Evolutionary conservation across 2,797 vertebrate species (phyloP).

Genomic region (Anisognathus igniventris): DNA sequence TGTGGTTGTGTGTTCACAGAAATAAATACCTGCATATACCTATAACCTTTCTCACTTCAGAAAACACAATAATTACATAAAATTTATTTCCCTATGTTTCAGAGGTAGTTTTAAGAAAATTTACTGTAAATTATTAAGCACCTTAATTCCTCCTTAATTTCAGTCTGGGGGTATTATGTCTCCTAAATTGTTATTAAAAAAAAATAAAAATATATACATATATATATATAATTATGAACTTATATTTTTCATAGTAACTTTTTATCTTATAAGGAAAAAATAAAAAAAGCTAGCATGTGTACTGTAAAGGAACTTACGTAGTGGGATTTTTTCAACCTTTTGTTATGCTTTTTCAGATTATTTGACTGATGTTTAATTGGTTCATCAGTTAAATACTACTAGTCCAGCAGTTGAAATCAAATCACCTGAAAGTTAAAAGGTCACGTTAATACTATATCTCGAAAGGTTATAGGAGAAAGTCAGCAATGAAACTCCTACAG

Average conservation of each 20-base stretch:
- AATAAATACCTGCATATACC: not conserved
- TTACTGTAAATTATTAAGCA: not conserved
- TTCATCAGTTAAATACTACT: not conserved
- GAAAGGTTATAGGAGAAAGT: not conserved
- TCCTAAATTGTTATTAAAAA: not conserved
- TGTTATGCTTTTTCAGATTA: not conserved
- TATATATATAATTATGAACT: not conserved
- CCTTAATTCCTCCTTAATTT: not conserved
- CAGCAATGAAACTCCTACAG: not conserved
- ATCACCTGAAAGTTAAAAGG: not conserved
- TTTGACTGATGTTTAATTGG: not conserved
- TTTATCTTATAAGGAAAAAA: not conserved
- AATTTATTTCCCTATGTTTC: not conserved
- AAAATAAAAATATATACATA: too few species aligned
- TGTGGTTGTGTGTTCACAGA: not conserved
- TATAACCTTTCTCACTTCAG: not conserved
- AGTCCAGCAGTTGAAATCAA: not conserved
- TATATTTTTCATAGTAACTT: not conserved
- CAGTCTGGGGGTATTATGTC: not conserved
- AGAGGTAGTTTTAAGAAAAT: not conserved
- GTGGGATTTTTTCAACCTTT: not conserved
- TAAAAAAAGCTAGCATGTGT: rapidly evolving
- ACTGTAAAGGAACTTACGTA: not conserved
- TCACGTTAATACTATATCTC: not conserved
- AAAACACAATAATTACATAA: not conserved